These are phyloP conservation scores for Holothuria leucospilota DNA, from an alignment of 53 echinoderm and acorn worm species.

Conservation along the genomic window DNA sequence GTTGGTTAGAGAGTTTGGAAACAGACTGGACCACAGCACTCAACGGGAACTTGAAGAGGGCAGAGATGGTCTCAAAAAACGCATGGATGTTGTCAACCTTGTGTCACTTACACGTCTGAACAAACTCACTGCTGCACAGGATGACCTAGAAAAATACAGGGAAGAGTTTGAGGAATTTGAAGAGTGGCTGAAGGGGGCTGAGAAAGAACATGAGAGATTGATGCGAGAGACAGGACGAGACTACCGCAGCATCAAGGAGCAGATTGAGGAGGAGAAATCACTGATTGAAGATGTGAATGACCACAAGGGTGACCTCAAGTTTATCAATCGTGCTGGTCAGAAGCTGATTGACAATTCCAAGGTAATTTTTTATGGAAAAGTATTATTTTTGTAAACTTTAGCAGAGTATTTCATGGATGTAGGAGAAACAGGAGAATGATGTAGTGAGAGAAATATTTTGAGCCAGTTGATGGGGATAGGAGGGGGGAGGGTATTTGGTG, in stretches of 20 bases:
- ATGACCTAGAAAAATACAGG: slow-evolving; percentile 84
- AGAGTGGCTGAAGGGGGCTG: slow-evolving; percentile 87
- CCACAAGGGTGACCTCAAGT: slow-evolving; percentile 97
- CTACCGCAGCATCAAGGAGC: slow-evolving; percentile 69
- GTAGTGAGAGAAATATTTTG: no score
- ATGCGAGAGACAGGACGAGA: slow-evolving; percentile 74
- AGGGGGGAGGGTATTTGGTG: no score
- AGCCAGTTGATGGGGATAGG: no score
- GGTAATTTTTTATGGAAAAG: slow-evolving; percentile 34
- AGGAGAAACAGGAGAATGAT: no score
- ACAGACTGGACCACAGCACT: slow-evolving; percentile 75
- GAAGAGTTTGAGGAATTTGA: slow-evolving; percentile 93
- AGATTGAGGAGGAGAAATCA: slow-evolving; percentile 87
- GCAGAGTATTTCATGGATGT: no score
- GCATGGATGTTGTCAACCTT: slow-evolving; percentile 87
- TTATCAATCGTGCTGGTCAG: slow-evolving; percentile 95
- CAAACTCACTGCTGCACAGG: slow-evolving; percentile 80
- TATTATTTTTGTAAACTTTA: no score
- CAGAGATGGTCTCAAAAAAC: slow-evolving; percentile 79
- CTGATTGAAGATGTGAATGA: slow-evolving; percentile 94
- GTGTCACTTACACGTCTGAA: slow-evolving; percentile 85
- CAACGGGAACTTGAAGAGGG: slow-evolving; percentile 62
- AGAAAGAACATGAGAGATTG: slow-evolving; percentile 74
- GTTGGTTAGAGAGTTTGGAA: slow-evolving; percentile 83
- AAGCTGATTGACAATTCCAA: slow-evolving; percentile 90